Evolutionary conservation across 2,888 invertebrate species (phyloP).

Genomic region (Chesias legatella): DNA sequence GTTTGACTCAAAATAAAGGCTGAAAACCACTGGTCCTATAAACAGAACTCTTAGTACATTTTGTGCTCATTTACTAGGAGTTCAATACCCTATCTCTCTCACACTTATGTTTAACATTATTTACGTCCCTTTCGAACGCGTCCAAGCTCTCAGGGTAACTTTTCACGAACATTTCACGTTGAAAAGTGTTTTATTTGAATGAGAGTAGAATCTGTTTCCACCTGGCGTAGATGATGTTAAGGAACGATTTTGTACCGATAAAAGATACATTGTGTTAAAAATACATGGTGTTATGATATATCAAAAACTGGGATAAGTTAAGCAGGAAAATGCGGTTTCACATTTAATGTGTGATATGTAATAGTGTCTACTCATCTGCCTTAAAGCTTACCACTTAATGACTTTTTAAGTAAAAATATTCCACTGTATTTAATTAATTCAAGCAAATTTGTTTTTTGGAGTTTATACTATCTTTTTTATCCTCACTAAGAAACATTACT

Average conservation of each 20-base stretch:
- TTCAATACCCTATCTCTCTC: slow-evolving; percentile 13
- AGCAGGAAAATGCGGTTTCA: too few relatives aligned
- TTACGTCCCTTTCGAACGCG: slow-evolving; percentile 17
- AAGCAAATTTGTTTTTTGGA: too few relatives aligned
- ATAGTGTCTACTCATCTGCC: too few relatives aligned
- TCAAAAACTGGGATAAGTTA: too few relatives aligned
- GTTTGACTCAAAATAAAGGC: slow-evolving; percentile 1
- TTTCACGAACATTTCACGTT: slow-evolving; percentile 43
- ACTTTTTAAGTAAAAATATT: too few relatives aligned
- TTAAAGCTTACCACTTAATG: too few relatives aligned
- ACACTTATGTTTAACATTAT: slow-evolving; percentile 11
- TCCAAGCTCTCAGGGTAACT: slow-evolving; percentile 27
- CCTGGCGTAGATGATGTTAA: slow-evolving; percentile 27
- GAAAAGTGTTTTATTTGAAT: slow-evolving; percentile 49
- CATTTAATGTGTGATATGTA: too few relatives aligned
- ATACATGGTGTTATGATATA: too few relatives aligned
- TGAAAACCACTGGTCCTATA: slow-evolving; percentile 12
- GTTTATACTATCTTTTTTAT: too few relatives aligned
- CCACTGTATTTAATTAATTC: too few relatives aligned
- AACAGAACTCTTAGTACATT: slow-evolving; percentile 18
- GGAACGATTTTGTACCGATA: slow-evolving; percentile 14
- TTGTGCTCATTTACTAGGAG: slow-evolving; percentile 25
- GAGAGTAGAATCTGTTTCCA: slow-evolving; percentile 34
- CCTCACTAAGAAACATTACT: too few relatives aligned
- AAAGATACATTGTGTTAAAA: neutral